Evolutionary conservation across 2,797 vertebrate genomes (phyloP), one percentile per base, ranked within the genome.

Genomic region (Balearica regulorum): DNA sequence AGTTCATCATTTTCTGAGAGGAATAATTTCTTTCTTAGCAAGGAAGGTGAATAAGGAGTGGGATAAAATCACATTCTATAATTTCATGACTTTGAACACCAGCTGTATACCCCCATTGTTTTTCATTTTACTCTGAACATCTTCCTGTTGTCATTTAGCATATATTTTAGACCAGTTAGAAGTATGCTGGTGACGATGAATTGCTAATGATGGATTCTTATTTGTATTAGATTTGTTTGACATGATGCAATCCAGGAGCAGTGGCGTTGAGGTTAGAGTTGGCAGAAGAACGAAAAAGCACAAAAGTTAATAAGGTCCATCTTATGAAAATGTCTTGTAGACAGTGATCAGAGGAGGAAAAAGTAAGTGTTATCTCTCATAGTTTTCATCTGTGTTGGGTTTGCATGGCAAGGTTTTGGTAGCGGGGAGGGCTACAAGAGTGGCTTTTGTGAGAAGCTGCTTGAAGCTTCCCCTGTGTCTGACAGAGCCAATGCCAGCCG

Each of bases 21-120:
- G 25, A 93, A 66, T 57, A 35, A 53, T 37, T 80, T 73, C 5
- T 57, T 75, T 86, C 43, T 26, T 79, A 37, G 5, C 4, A 57
- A 87, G 22, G 41, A 79, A 79, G 29, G 5, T 4, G 21, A 82
- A 53, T 62, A 77, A 87, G 8, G 18, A 71, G 14, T 37, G 14
- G 3, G 10, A n/a, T 64, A 87, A 71, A 84, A 13, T 26, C 25
- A 55, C 4, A 49, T 78, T 48, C n/a, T 41, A 12, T 21, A 22
- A 5, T 79, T 86, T 89, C n/a, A 66, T 10, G 4, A 26, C 11
- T 75, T 55, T 87, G n/a, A 49, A 76, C 21, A 69, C 2, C 13
- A 65, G 12, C 6, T 54, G 5, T 53, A 29, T 16, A 65, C 2
- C 1, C 7, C 4, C 51, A 14, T 4, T 60, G 1, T 8, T 78